phyloP scores from a whole-genome alignment of 2,113 vertebrate species.

The Dissostichus mawsoni region DNA sequence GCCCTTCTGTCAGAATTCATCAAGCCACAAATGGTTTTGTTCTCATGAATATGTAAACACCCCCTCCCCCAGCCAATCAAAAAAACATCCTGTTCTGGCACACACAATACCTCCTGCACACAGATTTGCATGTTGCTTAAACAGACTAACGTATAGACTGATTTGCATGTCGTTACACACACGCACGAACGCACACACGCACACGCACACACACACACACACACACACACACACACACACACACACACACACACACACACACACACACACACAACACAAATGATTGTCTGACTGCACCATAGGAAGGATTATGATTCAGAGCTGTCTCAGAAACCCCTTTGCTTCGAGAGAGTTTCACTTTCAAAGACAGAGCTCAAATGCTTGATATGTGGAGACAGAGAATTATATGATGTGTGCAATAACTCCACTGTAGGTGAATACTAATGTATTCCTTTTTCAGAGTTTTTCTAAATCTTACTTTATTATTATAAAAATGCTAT shows the following conservation, averaged over 20 bases:
- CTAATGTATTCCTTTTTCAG: slow-evolving; percentile 3
- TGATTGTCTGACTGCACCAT: slow-evolving; percentile 21
- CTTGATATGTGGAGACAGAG: slow-evolving; percentile 10
- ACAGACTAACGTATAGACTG: neutral
- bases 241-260: neutral
- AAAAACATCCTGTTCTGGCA: slow-evolving; percentile 37
- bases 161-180: neutral
- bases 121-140: neutral
- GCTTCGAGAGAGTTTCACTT: slow-evolving; percentile 48
- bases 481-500: slow-evolving; percentile 8
- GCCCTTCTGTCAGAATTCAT: slow-evolving; percentile 68
- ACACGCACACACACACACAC: neutral
- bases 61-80: slow-evolving; percentile 50
- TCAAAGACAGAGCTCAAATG: neutral
- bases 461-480: neutral
- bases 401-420: slow-evolving; percentile 17
- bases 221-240: neutral
- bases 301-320: slow-evolving; percentile 38
- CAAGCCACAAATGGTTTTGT: slow-evolving; percentile 64
- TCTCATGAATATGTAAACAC: slow-evolving; percentile 72
- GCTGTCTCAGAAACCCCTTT: slow-evolving; percentile 41
- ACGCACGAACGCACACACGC: neutral
- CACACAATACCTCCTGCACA: slow-evolving; percentile 7
- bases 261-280: slow-evolving; percentile 1
- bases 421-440: slow-evolving; percentile 28